Evolutionary conservation across 2,888 invertebrate species (phyloP).

Genomic region (Penaeus monodon): DNA sequence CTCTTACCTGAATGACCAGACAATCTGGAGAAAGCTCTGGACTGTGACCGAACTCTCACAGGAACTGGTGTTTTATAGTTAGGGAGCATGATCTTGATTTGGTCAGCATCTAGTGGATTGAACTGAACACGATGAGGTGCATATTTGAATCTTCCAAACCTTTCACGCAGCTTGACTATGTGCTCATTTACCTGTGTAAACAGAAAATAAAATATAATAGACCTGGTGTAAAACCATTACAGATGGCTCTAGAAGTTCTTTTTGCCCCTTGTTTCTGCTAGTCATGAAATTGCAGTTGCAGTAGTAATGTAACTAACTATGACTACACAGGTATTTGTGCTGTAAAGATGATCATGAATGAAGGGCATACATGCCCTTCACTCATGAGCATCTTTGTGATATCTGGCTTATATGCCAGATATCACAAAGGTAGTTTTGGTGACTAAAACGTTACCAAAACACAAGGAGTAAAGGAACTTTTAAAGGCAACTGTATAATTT

Average conservation of each 20-base stretch:
- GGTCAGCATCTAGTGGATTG: conserved; percentile 76
- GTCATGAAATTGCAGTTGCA: too few relatives aligned
- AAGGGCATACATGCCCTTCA: too few relatives aligned
- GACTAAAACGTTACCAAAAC: too few relatives aligned
- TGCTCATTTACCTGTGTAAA: conserved; percentile 82
- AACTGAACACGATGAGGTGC: conserved; percentile 80
- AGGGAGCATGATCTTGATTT: conserved; percentile 71
- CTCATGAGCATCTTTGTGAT: too few relatives aligned
- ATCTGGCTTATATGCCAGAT: too few relatives aligned
- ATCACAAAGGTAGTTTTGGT: too few relatives aligned
- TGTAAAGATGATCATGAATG: too few relatives aligned
- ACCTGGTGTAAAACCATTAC: neutral
- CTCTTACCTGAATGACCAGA: conserved; percentile 55
- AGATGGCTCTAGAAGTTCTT: neutral
- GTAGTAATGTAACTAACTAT: too few relatives aligned
- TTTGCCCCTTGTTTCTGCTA: neutral
- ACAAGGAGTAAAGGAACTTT: too few relatives aligned
- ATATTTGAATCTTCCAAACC: conserved; percentile 81
- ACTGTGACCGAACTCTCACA: conserved; percentile 48
- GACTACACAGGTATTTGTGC: too few relatives aligned
- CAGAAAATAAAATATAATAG: neutral
- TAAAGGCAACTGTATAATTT: too few relatives aligned
- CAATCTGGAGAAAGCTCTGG: conserved; percentile 52
- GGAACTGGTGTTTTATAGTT: conserved; percentile 60
- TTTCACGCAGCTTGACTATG: conserved; percentile 79